Base-by-base conservation (phyloP, 1,140 invertebrate species). In the Eufriesea mexicana region DNA sequence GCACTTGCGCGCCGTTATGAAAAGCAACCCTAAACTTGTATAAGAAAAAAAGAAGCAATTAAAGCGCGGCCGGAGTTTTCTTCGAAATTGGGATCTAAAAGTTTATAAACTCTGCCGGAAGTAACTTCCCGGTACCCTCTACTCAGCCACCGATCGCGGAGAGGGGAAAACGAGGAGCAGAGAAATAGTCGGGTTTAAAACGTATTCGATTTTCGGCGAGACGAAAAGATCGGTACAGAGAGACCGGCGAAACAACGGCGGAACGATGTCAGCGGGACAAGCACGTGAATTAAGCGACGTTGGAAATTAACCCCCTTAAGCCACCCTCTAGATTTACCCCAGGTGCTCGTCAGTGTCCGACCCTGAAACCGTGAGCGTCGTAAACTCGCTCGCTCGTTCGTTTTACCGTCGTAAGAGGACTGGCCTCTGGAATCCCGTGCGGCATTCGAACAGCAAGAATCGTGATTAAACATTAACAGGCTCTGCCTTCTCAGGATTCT, bases 261-360 rank as follows among this genome's bases (percentile, higher is more conserved):
- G 73, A 88, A 88, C 83, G 86, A 84, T 89, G 87, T 89, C 87
- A 89, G 73, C 87, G 74, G 86, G 87, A 64, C 87, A 89, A 89
- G 87, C 80, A 73, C 87, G 87, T 68, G 84, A 89, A 89, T 88
- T 88, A 88, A 89, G 86, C 87, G 84, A 79, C 84, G 80, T 64
- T 88, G 86, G 84, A 89, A 85, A 88, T 88, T 86, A 87, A 88
- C 87, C 86, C 86, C 87, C 83, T 88, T 85, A 84, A 89, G 78
- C 80, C 84, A 88, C 76, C 84, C 86, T 77, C 82, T 83, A 66
- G 80, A 89, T 88, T 89, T 85, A 89, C 87, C 87, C 87, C 87
- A 89, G 87, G 87, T 88, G 84, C 87, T 89, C 86, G 87, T 89
- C 87, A 89, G 84, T 88, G 87, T 88, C 87, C 87, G 84, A 89